phyloP scores from a whole-genome alignment of 2,888 invertebrate genomes.

The Apamea anceps region DNA sequence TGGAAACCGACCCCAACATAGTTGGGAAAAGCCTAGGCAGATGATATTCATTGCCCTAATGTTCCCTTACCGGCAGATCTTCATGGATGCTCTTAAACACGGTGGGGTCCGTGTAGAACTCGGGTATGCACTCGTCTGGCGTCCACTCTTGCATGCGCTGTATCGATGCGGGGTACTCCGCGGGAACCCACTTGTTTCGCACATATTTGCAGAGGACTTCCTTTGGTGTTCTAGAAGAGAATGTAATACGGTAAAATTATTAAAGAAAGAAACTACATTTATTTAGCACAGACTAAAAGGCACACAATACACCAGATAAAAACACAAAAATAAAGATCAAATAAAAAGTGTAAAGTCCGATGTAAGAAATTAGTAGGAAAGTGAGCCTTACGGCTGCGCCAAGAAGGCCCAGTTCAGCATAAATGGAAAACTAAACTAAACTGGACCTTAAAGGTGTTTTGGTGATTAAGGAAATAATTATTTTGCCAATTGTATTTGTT shows the following conservation, averaged over 20 bases:
- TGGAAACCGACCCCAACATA: too few relatives aligned
- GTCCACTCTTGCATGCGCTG: slow-evolving; percentile 99
- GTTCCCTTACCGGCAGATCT: slow-evolving; percentile 92
- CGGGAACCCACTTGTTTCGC: slow-evolving; percentile 97
- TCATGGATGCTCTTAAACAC: slow-evolving; percentile 98
- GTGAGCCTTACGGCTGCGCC: too few relatives aligned
- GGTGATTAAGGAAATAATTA: background rate
- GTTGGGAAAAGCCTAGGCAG: too few relatives aligned
- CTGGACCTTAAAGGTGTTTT: background rate
- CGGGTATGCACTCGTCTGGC: slow-evolving; percentile 99
- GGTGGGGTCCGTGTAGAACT: slow-evolving; percentile 97
- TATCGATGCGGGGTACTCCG: slow-evolving; percentile 97
- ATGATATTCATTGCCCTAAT: background rate
- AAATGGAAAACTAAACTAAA: too few relatives aligned
- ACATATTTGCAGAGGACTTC: slow-evolving; percentile 97
- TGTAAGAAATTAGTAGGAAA: too few relatives aligned
- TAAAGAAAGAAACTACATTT: too few relatives aligned
- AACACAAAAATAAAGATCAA: too few relatives aligned
- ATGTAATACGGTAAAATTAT: too few relatives aligned
- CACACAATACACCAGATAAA: too few relatives aligned
- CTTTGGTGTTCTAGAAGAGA: slow-evolving; percentile 91
- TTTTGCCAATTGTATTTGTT: background rate
- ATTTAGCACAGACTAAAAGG: too few relatives aligned
- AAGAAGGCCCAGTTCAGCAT: too few relatives aligned
- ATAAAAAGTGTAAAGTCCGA: too few relatives aligned